These are phyloP conservation scores for Leptodactylus fallax DNA, from an alignment of 2,797 vertebrate species.

Conservation along the genomic window DNA sequence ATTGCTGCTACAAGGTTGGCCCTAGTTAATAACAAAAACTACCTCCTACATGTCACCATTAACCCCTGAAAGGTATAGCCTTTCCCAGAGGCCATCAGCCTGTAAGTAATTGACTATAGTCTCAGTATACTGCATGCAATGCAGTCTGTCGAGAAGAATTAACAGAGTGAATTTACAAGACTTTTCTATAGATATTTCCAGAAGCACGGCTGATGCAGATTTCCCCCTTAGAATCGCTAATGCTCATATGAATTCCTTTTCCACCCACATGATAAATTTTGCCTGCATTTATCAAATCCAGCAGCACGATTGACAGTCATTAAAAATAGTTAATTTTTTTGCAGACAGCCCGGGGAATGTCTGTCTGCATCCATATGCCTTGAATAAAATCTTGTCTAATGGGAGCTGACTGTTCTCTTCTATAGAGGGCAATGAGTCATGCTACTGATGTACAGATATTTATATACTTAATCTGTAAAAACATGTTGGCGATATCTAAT, in stretches of 20 bases:
- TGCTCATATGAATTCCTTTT: background rate
- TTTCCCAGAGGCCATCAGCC: background rate
- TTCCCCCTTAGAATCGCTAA: conserved; percentile 2
- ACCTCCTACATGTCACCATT: background rate
- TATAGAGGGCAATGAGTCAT: conserved; percentile 14
- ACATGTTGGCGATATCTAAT: background rate
- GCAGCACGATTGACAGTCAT: conserved; percentile 23
- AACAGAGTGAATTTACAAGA: background rate
- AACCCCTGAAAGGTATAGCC: background rate
- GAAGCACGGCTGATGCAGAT: background rate
- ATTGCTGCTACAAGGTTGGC: too few species aligned
- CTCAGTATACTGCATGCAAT: background rate
- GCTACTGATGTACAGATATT: conserved; percentile 19
- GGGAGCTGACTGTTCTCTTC: conserved; percentile 11
- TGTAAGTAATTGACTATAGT: background rate
- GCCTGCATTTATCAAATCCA: conserved; percentile 16
- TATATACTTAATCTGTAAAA: conserved; percentile 4
- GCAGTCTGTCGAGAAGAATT: background rate
- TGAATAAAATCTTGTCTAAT: conserved; percentile 4
- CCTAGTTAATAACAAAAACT: too few species aligned
- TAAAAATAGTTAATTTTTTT: conserved; percentile 23
- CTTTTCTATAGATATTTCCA: background rate
- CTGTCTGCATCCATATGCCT: conserved; percentile 35
- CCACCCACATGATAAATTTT: conserved; percentile 17
- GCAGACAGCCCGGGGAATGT: conserved; percentile 2